Evolutionary conservation across 2,113 vertebrate species (phyloP).

Genomic region (Heteronetta atricapilla): DNA sequence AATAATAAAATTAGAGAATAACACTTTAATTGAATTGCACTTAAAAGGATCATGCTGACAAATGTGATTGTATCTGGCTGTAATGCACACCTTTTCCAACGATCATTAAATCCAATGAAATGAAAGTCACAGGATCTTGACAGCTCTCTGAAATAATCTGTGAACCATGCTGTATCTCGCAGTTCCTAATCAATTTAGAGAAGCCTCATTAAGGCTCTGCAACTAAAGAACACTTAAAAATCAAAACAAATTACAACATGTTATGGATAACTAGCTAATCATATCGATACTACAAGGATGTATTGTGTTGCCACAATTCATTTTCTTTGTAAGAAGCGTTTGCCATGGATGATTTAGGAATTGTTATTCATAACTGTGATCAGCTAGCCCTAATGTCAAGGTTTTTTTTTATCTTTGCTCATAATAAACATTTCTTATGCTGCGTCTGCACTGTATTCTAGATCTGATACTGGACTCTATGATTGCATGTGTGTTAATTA

Average conservation of each 20-base stretch:
- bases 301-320: slow-evolving; percentile 75
- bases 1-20: slow-evolving; percentile 98
- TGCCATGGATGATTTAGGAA: slow-evolving; percentile 75
- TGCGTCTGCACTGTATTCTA: neutral
- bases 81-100: slow-evolving; percentile 86
- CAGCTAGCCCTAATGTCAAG: slow-evolving; percentile 44
- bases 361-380: slow-evolving; percentile 71
- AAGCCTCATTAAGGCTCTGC: slow-evolving; percentile 81
- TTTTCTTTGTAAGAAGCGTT: slow-evolving; percentile 73
- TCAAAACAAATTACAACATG: slow-evolving; percentile 86
- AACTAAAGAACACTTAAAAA: slow-evolving; percentile 83
- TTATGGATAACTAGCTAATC: slow-evolving; percentile 82
- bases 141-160: slow-evolving; percentile 90
- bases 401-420: slow-evolving; percentile 53
- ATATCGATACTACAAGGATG: slow-evolving; percentile 78
- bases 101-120: slow-evolving; percentile 95
- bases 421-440: slow-evolving; percentile 61
- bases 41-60: slow-evolving; percentile 98
- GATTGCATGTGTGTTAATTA: slow-evolving; percentile 42
- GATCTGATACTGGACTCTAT: slow-evolving; percentile 37
- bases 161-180: slow-evolving; percentile 79
- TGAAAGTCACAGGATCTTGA: slow-evolving; percentile 87
- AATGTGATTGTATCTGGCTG: slow-evolving; percentile 93
- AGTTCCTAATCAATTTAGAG: slow-evolving; percentile 91
- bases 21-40: slow-evolving; percentile 98